phyloP scores from a whole-genome alignment of 2,797 vertebrate genomes.

The Bradypodion ventrale region DNA sequence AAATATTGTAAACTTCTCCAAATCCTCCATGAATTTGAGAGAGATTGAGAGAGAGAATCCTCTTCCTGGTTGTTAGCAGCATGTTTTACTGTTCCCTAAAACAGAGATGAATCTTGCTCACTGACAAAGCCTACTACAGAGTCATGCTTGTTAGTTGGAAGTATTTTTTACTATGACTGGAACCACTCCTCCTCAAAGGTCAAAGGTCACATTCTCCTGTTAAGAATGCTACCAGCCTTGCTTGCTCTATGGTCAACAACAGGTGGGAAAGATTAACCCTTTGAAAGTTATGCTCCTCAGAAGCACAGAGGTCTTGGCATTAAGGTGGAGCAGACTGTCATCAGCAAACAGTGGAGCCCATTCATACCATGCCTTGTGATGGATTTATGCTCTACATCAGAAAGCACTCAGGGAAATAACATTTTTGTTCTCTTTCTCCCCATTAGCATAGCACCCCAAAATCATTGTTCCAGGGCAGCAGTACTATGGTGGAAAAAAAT shows the following conservation, averaged over 20 bases:
- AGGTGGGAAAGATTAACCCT: conserved; percentile 74
- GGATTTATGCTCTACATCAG: conserved; percentile 62
- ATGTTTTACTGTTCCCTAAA: conserved; percentile 28
- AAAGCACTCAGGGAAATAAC: conserved; percentile 53
- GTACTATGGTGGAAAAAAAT: too few relatives aligned
- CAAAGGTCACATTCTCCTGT: conserved; percentile 64
- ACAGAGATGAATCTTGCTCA: not conserved
- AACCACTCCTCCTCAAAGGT: conserved; percentile 39
- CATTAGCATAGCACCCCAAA: conserved; percentile 40
- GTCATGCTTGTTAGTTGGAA: conserved; percentile 23
- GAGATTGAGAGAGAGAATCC: too few relatives aligned
- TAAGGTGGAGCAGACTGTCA: conserved; percentile 49
- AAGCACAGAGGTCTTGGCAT: conserved; percentile 58
- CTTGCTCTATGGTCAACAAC: conserved; percentile 63
- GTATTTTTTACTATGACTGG: not conserved
- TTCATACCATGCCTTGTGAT: conserved; percentile 32
- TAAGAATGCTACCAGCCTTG: conserved; percentile 50
- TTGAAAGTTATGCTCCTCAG: conserved; percentile 61
- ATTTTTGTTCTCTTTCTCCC: conserved; percentile 31
- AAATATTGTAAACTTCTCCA: not conserved
- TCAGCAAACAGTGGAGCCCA: conserved; percentile 41
- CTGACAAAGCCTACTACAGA: not conserved
- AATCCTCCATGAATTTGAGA: not conserved
- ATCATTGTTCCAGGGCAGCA: conserved; percentile 35
- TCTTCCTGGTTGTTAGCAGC: conserved; percentile 6